Conservation (phyloP, 1,140 invertebrate genomes). For the Dendrolimus punctatus region DNA sequence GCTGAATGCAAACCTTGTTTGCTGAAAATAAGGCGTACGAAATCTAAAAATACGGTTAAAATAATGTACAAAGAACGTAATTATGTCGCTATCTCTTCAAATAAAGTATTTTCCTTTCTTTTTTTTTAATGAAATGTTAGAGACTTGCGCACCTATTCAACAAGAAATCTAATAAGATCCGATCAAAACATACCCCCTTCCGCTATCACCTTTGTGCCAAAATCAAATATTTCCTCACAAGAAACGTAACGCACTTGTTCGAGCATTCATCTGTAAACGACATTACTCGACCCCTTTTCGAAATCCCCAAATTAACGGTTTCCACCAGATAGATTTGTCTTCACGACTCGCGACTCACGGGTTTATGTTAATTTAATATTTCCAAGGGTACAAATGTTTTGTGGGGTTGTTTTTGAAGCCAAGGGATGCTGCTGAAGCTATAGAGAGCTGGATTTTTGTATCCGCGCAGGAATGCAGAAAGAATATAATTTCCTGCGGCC, state of each 20-base stretch:
- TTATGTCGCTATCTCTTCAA: too few relatives aligned
- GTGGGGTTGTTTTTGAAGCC: slow-evolving; percentile 13
- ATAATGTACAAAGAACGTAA: too few relatives aligned
- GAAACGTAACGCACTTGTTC: slow-evolving; percentile 32
- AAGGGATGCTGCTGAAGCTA: slow-evolving; percentile 1
- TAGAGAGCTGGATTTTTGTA: too few relatives aligned
- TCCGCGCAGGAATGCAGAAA: too few relatives aligned
- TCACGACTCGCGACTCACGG: slow-evolving; percentile 34
- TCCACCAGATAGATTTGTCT: slow-evolving; percentile 53
- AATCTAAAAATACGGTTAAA: too few relatives aligned
- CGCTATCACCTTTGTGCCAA: neutral
- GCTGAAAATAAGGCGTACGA: too few relatives aligned
- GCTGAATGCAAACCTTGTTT: too few relatives aligned
- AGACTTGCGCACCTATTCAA: too few relatives aligned
- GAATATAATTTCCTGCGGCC: neutral
- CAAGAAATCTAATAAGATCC: slow-evolving; percentile 4
- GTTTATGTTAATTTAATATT: slow-evolving; percentile 62
- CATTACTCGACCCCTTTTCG: slow-evolving; percentile 19
- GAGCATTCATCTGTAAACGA: slow-evolving; percentile 29
- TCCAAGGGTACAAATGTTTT: slow-evolving; percentile 12
- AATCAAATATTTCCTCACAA: slow-evolving; percentile 15
- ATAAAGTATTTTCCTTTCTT: too few relatives aligned
- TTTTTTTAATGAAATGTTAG: too few relatives aligned
- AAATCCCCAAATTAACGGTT: slow-evolving; percentile 44
- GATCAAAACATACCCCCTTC: neutral